These are phyloP conservation scores for Procambarus clarkii DNA, from an alignment of 1,140 invertebrate species.

Conservation along the genomic window DNA sequence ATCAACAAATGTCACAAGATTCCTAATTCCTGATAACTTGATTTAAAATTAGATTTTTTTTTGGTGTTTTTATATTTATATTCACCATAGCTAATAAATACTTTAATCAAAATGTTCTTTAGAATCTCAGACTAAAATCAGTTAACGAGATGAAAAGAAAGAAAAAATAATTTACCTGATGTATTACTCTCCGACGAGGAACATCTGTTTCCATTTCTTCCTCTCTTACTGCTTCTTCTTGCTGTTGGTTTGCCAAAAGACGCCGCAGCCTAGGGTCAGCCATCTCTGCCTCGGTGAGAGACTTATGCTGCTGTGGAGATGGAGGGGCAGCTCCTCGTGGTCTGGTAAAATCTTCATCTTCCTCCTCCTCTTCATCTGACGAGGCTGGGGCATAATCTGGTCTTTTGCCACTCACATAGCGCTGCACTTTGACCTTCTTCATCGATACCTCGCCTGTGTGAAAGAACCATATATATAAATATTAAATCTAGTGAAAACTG, in stretches of 20 bases:
- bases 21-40: too few species aligned
- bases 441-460: constrained; percentile 90
- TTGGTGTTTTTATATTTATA: too few species aligned
- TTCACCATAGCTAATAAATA: too few species aligned
- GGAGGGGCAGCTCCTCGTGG: constrained; percentile 71
- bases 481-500: not conserved
- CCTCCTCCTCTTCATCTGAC: constrained; percentile 89
- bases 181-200: constrained; percentile 38
- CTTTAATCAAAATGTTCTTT: too few species aligned
- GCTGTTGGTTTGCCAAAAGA: constrained; percentile 48
- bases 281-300: constrained; percentile 74
- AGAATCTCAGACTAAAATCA: too few species aligned
- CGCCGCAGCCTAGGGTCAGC: constrained; percentile 67
- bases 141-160: too few species aligned
- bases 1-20: too few species aligned
- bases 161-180: constrained; percentile 14
- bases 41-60: too few species aligned
- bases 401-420: constrained; percentile 93
- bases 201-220: constrained; percentile 72
- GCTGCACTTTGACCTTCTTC: constrained; percentile 97
- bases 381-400: constrained; percentile 92
- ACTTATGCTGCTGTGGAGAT: constrained; percentile 47
- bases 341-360: constrained; percentile 89
- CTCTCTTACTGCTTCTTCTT: constrained; percentile 60
- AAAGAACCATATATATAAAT: not conserved